Percentiles rank a stretch among this genome's conserved stretches.
Conservation (phyloP, 2,888 invertebrate species). For the Scaeva pyrastri region DNA sequence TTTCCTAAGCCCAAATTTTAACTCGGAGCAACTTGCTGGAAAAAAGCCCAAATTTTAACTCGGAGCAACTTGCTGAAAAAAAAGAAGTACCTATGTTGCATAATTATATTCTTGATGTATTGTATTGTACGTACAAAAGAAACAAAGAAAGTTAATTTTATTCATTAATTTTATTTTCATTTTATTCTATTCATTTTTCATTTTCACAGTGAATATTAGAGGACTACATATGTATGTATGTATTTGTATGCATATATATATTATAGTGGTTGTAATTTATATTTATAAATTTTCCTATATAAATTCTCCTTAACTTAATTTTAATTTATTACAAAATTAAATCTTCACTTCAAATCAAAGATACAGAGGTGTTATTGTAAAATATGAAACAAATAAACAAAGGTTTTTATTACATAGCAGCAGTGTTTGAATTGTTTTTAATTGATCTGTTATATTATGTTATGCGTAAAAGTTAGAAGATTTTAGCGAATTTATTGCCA, state of each 20-base stretch:
- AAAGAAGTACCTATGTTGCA: too few species aligned
- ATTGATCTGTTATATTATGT: not conserved
- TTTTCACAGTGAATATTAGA: slow-evolving; percentile 75
- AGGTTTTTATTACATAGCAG: not conserved
- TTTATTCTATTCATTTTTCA: slow-evolving; percentile 72
- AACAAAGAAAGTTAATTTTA: slow-evolving; percentile 18
- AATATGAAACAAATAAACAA: slow-evolving; percentile 6
- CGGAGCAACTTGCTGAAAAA: too few species aligned
- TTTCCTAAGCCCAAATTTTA: too few species aligned
- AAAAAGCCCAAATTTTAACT: too few species aligned
- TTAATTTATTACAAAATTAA: slow-evolving; percentile 60
- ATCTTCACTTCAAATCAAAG: slow-evolving; percentile 37
- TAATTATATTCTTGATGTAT: too few species aligned
- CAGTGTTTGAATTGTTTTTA: not conserved
- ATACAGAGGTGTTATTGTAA: slow-evolving; percentile 1
- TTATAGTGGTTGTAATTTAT: slow-evolving; percentile 61
- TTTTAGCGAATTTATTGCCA: slow-evolving; percentile 5
- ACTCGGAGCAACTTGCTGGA: too few species aligned
- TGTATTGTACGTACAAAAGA: too few species aligned
- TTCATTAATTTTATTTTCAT: slow-evolving; percentile 56
- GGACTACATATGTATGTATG: slow-evolving; percentile 67
- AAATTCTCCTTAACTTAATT: slow-evolving; percentile 73
- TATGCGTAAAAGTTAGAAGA: not conserved
- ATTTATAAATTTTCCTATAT: slow-evolving; percentile 73
- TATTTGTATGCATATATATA: slow-evolving; percentile 15